A percentile compares a stretch with the other conserved stretches of the same genome.
Evolutionary conservation across 2,797 vertebrate species (phyloP).

Genomic region (Anabacerthia variegaticeps): DNA sequence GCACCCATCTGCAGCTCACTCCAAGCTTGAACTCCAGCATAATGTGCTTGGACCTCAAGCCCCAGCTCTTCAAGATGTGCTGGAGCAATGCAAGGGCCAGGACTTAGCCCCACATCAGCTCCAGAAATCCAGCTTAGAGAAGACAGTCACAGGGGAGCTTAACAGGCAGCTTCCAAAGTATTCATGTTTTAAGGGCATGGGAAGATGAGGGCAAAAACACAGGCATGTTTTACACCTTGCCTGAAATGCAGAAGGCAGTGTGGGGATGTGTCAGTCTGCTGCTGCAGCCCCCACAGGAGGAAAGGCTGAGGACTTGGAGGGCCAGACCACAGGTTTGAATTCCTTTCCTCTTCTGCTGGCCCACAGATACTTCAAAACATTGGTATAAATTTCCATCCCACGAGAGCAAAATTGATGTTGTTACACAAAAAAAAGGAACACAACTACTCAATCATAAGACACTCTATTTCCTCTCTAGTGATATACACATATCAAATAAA

Average conservation of each 20-base stretch:
- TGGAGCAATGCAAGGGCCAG: not conserved
- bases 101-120: not conserved
- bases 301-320: not conserved
- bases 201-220: not conserved
- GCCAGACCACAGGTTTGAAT: not conserved
- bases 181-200: not conserved
- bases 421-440: not conserved
- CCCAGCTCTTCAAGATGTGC: not conserved
- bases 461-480: not conserved
- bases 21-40: not conserved
- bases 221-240: not conserved
- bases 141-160: not conserved
- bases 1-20: not conserved
- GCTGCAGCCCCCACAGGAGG: not conserved
- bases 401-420: not conserved
- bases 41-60: not conserved
- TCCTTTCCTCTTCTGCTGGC: not conserved
- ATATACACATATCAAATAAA: not conserved
- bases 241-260: not conserved
- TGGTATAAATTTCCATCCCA: not conserved
- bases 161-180: not conserved
- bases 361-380: not conserved
- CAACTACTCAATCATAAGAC: not conserved
- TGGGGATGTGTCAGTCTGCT: not conserved
- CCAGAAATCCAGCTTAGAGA: not conserved